These are phyloP conservation scores for Thecocarcelia acutangulata DNA, from an alignment of 2,888 invertebrate genomes.

Conservation along the genomic window DNA sequence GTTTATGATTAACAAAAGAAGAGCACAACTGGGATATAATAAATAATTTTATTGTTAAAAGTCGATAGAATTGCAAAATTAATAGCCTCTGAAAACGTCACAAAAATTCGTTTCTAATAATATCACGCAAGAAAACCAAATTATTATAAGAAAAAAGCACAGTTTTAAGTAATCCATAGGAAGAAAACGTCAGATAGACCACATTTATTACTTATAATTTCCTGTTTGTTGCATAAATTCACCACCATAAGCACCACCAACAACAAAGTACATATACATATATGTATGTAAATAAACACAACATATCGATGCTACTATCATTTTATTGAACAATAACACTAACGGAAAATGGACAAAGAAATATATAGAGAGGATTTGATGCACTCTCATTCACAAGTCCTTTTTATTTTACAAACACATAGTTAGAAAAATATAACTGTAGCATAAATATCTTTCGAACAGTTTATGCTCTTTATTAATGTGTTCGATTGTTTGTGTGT, in stretches of 20 bases:
- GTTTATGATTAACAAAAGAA: too few species aligned
- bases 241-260: constrained; percentile 34
- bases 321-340: constrained; percentile 42
- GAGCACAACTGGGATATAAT: too few species aligned
- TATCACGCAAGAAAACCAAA: too few species aligned
- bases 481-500: constrained; percentile 49
- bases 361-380: constrained; percentile 32
- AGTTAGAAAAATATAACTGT: constrained; percentile 27
- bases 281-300: background rate
- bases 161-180: too few species aligned
- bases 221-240: constrained; percentile 28
- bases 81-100: too few species aligned
- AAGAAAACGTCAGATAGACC: constrained; percentile 23
- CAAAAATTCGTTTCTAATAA: too few species aligned
- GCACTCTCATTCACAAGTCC: constrained; percentile 39
- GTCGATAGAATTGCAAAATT: too few species aligned
- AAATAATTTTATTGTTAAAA: too few species aligned
- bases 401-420: constrained; percentile 18
- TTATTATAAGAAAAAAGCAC: too few species aligned
- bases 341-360: constrained; percentile 35
- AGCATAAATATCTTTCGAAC: constrained; percentile 43
- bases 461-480: constrained; percentile 53
- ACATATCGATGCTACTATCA: constrained; percentile 50
- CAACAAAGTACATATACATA: background rate
- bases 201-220: constrained; percentile 48